Evolutionary conservation across 1,140 invertebrate genomes (phyloP).

Genomic region (Piezodorus guildinii): DNA sequence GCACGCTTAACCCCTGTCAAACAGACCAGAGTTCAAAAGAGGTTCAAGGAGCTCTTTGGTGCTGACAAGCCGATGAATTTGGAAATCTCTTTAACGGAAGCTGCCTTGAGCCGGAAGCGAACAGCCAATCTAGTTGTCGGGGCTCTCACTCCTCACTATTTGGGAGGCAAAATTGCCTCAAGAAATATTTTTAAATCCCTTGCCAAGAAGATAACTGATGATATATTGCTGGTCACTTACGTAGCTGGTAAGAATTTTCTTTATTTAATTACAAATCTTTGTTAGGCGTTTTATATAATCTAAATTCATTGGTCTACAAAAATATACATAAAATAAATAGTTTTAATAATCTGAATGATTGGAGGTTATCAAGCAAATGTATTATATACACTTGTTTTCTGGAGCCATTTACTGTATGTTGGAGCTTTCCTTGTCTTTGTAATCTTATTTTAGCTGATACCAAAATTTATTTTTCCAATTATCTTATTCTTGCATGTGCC

Average conservation of each 20-base stretch:
- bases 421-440: too few relatives aligned
- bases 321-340: too few relatives aligned
- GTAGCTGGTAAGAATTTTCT: background rate
- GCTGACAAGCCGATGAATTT: background rate
- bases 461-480: too few relatives aligned
- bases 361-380: too few relatives aligned
- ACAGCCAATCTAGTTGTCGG: slow-evolving; percentile 3
- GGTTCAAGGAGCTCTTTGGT: background rate
- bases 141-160: background rate
- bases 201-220: slow-evolving; percentile 9
- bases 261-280: background rate
- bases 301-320: too few relatives aligned
- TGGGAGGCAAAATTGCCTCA: slow-evolving; percentile 1
- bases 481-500: too few relatives aligned
- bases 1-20: background rate
- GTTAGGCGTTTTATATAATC: too few relatives aligned
- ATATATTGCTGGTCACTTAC: background rate
- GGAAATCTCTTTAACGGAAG: background rate
- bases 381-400: too few relatives aligned
- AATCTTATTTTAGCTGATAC: too few relatives aligned
- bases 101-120: background rate
- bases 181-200: slow-evolving; percentile 5
- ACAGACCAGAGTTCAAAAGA: background rate
- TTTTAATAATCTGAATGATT: too few relatives aligned
- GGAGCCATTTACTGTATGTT: too few relatives aligned